A percentile compares a stretch with the other conserved stretches of the same genome.
Evolutionary conservation across 2,113 vertebrate species (phyloP).

Genomic region (Gobius niger): DNA sequence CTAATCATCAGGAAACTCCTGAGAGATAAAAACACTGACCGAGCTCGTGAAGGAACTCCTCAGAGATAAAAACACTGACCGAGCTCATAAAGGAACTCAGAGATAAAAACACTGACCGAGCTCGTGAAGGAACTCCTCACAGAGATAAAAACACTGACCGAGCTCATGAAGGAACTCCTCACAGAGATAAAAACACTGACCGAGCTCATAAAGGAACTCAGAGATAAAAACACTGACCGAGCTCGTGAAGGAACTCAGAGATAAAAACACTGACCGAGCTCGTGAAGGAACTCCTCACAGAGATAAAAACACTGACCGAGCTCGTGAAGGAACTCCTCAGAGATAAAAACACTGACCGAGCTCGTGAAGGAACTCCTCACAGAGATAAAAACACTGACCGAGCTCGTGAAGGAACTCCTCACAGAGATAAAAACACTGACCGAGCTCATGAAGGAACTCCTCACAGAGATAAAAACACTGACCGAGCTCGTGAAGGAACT

Average conservation of each 20-base stretch:
- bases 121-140: conserved; percentile 96
- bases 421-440: conserved; percentile 81
- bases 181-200: no score
- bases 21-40: conserved; percentile 70
- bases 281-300: no score
- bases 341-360: conserved; percentile 83
- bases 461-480: conserved; percentile 81
- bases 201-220: no score
- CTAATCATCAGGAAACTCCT: no score
- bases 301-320: conserved; percentile 79
- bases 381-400: conserved; percentile 81
- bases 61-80: no score
- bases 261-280: no score
- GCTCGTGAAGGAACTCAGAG: conserved; percentile 96
- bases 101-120: conserved; percentile 77
- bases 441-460: conserved; percentile 95
- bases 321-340: conserved; percentile 96
- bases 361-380: conserved; percentile 96
- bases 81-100: no score
- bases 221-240: conserved; percentile 76
- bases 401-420: conserved; percentile 97
- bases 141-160: conserved; percentile 81
- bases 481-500: conserved; percentile 97
- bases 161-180: conserved; percentile 97
- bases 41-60: conserved; percentile 96